Evolutionary conservation across 2,113 vertebrate genomes (phyloP).

Genomic region (Apistogramma diplotaenia): DNA sequence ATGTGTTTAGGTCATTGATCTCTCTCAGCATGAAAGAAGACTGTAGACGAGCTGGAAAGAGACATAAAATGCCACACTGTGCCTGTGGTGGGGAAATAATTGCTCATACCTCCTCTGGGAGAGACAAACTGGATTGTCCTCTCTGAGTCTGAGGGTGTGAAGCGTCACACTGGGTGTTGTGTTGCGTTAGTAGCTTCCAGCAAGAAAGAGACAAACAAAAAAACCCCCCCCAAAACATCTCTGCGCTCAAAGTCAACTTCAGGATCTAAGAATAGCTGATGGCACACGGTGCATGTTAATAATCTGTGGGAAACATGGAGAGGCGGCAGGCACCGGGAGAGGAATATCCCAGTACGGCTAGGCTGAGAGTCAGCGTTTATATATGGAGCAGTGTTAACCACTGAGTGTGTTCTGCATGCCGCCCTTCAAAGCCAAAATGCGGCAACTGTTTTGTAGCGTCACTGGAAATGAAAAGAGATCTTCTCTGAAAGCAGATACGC

Average conservation of each 20-base stretch:
- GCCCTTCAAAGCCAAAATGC: slow-evolving; percentile 42
- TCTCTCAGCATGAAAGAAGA: neutral
- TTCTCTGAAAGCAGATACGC: neutral
- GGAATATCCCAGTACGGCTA: slow-evolving; percentile 8
- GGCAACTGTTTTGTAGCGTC: slow-evolving; percentile 41
- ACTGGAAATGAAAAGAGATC: slow-evolving; percentile 35
- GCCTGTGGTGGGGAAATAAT: slow-evolving; percentile 3
- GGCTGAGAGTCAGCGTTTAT: slow-evolving; percentile 28
- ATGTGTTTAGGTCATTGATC: neutral
- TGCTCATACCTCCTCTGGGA: neutral
- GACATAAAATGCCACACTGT: neutral
- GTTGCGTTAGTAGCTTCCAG: neutral
- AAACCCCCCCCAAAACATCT: neutral
- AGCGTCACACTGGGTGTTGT: slow-evolving; percentile 16
- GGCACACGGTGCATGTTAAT: slow-evolving; percentile 47
- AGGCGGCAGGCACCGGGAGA: neutral
- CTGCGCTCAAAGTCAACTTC: slow-evolving; percentile 41
- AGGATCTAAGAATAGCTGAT: slow-evolving; percentile 54
- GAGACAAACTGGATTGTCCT: slow-evolving; percentile 4
- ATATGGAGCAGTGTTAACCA: slow-evolving; percentile 29
- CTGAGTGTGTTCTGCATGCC: slow-evolving; percentile 6
- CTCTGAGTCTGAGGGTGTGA: slow-evolving; percentile 9
- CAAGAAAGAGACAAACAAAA: neutral
- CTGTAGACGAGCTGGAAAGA: neutral
- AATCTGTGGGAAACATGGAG: slow-evolving; percentile 46